These are phyloP conservation scores for western clawed frog (Xenopus tropicalis) DNA, from an alignment of 2,113 vertebrate species.

Conservation along the genomic window UCB_Xtro_10.0 CM004444.2:100192501-100193000, in stretches of 20 bases:
- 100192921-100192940: too few species aligned
- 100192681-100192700: constrained; percentile 16
- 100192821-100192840: too few species aligned
- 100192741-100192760: constrained; percentile 12
- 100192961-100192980: too few species aligned
- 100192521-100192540: constrained; percentile 9
- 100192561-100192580: constrained; percentile 19
- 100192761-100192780: background rate
- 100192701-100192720: constrained; percentile 7
- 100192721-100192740: constrained; percentile 4
- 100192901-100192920: too few species aligned
- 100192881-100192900: too few species aligned
- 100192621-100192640: constrained; percentile 21
- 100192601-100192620: constrained; percentile 14
- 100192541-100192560: background rate
- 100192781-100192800: constrained; percentile 4
- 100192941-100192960: too few species aligned
- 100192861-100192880: too few species aligned
- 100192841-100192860: too few species aligned
- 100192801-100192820: background rate
- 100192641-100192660: constrained; percentile 19
- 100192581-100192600: constrained; percentile 10
- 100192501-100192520: constrained; percentile 7
- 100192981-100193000: too few species aligned
- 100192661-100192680: background rate